These are phyloP conservation scores for Bombus superbus DNA, from an alignment of 1,140 invertebrate genomes.

Conservation along the genomic window DNA sequence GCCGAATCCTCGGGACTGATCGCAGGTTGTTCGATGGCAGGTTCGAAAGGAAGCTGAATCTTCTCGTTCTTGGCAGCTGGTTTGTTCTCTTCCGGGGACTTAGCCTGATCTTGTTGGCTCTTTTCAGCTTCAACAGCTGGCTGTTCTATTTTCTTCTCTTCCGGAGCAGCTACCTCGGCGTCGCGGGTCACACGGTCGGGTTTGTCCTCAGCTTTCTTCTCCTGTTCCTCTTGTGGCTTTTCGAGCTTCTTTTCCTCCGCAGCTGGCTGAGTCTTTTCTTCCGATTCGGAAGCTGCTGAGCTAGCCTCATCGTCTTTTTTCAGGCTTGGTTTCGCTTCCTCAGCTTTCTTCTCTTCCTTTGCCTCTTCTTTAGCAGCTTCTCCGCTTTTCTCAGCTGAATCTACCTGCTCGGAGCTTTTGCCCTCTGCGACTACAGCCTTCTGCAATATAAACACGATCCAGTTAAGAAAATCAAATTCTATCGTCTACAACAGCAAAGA, in stretches of 20 bases:
- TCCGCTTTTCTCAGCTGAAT: constrained; percentile 47
- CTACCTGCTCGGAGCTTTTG: constrained; percentile 56
- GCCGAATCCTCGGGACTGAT: constrained; percentile 41
- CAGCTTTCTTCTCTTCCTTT: constrained; percentile 63
- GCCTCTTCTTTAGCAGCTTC: constrained; percentile 52
- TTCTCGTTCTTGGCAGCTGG: constrained; percentile 56
- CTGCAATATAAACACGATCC: neutral
- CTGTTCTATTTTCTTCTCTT: constrained; percentile 41
- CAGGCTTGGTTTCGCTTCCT: constrained; percentile 36
- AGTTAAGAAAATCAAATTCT: neutral
- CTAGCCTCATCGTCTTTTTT: constrained; percentile 46
- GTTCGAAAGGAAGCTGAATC: constrained; percentile 15
- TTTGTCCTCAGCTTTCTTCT: constrained; percentile 65
- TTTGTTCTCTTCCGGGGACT: constrained; percentile 31
- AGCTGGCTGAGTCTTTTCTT: constrained; percentile 13
- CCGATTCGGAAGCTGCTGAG: constrained; percentile 6
- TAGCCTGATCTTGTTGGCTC: neutral
- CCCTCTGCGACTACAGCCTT: constrained; percentile 45
- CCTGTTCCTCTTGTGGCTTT: constrained; percentile 30
- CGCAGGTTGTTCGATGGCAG: constrained; percentile 55
- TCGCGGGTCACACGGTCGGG: constrained; percentile 77
- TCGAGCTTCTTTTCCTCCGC: constrained; percentile 52
- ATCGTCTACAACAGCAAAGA: neutral
- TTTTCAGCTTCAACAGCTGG: constrained; percentile 44
- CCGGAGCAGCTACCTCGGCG: constrained; percentile 69